These are phyloP conservation scores for Aurelia sp. DNA, from an alignment of 30 jellyfish, hydroid and myxozoan species.

Conservation along the genomic window DNA sequence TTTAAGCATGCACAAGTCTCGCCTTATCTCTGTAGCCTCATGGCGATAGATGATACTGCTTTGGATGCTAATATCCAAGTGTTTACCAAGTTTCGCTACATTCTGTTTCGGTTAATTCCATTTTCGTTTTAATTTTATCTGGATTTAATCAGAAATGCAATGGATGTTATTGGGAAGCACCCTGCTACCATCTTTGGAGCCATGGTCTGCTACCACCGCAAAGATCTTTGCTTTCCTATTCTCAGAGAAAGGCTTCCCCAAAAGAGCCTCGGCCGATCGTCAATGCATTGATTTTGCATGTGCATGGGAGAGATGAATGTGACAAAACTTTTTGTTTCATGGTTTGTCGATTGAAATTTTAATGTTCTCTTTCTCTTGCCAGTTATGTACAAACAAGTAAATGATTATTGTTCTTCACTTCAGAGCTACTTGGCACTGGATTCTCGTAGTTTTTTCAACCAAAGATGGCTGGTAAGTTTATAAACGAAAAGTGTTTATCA, in stretches of 20 bases:
- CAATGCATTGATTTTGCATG: too few relatives aligned
- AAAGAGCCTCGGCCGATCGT: too few relatives aligned
- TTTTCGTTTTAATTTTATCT: too few relatives aligned
- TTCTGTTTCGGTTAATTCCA: not conserved
- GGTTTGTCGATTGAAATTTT: too few relatives aligned
- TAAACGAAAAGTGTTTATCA: not conserved
- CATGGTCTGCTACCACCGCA: not conserved
- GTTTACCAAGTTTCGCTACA: too few relatives aligned
- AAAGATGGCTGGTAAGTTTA: conserved; percentile 16
- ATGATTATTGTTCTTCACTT: not conserved
- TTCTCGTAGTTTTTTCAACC: not conserved
- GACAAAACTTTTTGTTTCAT: too few relatives aligned
- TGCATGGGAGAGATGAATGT: too few relatives aligned
- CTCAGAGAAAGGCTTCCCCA: too few relatives aligned
- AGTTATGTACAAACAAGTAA: not conserved
- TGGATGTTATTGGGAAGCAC: too few relatives aligned
- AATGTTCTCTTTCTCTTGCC: not conserved
- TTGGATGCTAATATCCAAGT: too few relatives aligned
- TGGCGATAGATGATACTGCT: not conserved
- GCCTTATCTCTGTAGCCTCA: not conserved
- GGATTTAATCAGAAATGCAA: too few relatives aligned
- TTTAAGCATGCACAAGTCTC: not conserved
- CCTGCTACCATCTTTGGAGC: not conserved
- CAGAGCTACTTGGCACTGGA: conserved; percentile 31
- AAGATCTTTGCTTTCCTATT: not conserved